These are phyloP conservation scores for Pterocles burchelli DNA, from an alignment of 2,113 vertebrate species.

Conservation along the genomic window DNA sequence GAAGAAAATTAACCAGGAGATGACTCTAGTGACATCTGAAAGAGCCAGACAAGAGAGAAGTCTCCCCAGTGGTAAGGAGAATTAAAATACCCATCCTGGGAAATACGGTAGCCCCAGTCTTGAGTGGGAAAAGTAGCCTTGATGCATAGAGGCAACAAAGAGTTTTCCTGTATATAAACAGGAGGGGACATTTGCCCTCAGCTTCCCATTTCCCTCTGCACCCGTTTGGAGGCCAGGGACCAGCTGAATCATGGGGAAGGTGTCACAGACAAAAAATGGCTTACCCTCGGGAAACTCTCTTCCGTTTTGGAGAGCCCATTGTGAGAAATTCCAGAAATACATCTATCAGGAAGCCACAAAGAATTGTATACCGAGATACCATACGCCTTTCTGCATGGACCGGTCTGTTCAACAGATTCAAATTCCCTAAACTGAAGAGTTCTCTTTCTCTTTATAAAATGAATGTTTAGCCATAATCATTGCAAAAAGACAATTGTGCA, in stretches of 20 bases:
- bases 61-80: constrained; percentile 72
- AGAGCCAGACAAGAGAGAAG: constrained; percentile 52
- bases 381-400: neutral
- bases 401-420: neutral
- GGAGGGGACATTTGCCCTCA: neutral
- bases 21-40: constrained; percentile 76
- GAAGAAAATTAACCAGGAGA: constrained; percentile 73
- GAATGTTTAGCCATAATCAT: neutral
- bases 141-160: neutral
- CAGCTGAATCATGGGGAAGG: neutral
- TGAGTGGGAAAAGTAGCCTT: neutral
- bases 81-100: neutral
- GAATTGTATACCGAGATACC: neutral
- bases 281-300: neutral
- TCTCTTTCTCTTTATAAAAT: neutral
- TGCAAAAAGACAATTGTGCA: neutral
- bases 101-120: neutral
- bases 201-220: neutral
- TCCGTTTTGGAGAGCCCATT: neutral
- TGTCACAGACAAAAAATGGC: neutral
- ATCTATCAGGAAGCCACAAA: neutral
- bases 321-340: neutral
- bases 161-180: neutral
- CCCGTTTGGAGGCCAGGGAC: neutral
- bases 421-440: neutral